phyloP scores from a whole-genome alignment of 2,797 vertebrate species.

The Malacoraja senta region DNA sequence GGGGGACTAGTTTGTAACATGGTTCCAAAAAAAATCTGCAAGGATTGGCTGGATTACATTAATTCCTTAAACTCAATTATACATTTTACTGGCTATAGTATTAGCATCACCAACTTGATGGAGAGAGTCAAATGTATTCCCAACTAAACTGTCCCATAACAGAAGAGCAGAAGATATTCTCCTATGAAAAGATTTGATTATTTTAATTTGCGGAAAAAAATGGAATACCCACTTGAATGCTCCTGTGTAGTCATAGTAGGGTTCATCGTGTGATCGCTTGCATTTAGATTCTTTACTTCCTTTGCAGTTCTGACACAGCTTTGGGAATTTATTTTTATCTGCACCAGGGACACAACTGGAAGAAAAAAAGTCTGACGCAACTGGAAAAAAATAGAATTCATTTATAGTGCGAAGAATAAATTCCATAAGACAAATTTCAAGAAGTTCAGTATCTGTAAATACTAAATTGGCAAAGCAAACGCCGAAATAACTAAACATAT shows the following conservation, averaged over 20 bases:
- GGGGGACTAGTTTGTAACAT: background rate
- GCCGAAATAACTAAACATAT: background rate
- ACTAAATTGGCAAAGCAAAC: background rate
- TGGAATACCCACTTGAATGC: slow-evolving; percentile 72
- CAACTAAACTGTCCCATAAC: background rate
- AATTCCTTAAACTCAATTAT: background rate
- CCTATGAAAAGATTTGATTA: background rate
- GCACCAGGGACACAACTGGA: slow-evolving; percentile 77
- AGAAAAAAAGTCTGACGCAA: slow-evolving; percentile 66
- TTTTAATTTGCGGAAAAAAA: slow-evolving; percentile 10
- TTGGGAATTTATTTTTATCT: slow-evolving; percentile 32
- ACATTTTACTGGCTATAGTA: background rate
- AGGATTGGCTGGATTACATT: background rate
- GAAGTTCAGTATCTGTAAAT: background rate
- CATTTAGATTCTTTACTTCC: slow-evolving; percentile 58
- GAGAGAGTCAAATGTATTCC: background rate
- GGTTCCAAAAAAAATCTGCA: background rate
- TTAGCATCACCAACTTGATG: background rate
- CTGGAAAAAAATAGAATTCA: slow-evolving; percentile 52
- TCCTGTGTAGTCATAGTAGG: slow-evolving; percentile 68
- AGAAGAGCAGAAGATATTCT: background rate
- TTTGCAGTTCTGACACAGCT: slow-evolving; percentile 66
- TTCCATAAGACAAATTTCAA: background rate
- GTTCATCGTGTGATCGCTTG: slow-evolving; percentile 54
- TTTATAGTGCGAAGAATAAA: background rate